These are phyloP conservation scores for Neosalanx taihuensis DNA, from an alignment of 2,797 vertebrate genomes.

Conservation along the genomic window DNA sequence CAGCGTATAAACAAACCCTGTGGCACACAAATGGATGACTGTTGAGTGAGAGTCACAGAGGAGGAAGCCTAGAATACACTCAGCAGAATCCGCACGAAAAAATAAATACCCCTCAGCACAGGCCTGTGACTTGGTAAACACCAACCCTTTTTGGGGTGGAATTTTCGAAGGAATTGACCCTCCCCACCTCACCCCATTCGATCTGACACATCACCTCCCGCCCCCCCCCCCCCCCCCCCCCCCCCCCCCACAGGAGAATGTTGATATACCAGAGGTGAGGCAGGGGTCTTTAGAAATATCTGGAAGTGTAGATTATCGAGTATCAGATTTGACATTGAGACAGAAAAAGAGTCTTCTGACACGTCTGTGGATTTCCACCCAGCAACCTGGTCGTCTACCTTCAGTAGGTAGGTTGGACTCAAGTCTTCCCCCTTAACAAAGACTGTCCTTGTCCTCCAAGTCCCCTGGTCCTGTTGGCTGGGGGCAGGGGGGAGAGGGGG, in stretches of 20 bases:
- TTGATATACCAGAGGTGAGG: slow-evolving; percentile 34
- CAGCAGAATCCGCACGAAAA: slow-evolving; percentile 69
- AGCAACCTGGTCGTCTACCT: neutral
- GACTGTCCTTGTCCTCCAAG: neutral
- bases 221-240: slow-evolving; percentile 37
- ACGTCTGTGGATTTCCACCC: neutral
- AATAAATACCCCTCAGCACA: slow-evolving; percentile 73
- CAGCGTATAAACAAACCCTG: slow-evolving; percentile 79
- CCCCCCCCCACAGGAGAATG: slow-evolving; percentile 30
- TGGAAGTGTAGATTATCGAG: slow-evolving; percentile 14
- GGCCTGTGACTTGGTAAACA: slow-evolving; percentile 75
- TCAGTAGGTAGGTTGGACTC: neutral
- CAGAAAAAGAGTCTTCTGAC: neutral
- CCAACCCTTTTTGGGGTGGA: slow-evolving; percentile 46
- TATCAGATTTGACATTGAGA: neutral
- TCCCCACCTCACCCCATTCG: slow-evolving; percentile 47
- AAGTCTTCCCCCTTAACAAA: neutral
- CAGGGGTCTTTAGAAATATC: slow-evolving; percentile 24
- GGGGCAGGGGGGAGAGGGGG: neutral
- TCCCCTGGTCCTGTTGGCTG: neutral
- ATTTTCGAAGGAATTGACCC: slow-evolving; percentile 61
- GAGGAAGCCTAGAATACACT: slow-evolving; percentile 68
- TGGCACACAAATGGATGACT: slow-evolving; percentile 76
- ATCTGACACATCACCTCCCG: slow-evolving; percentile 51
- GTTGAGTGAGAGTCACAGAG: slow-evolving; percentile 73